These are phyloP conservation scores for Pagetopsis macropterus DNA, from an alignment of 2,797 vertebrate species.

Conservation along the genomic window DNA sequence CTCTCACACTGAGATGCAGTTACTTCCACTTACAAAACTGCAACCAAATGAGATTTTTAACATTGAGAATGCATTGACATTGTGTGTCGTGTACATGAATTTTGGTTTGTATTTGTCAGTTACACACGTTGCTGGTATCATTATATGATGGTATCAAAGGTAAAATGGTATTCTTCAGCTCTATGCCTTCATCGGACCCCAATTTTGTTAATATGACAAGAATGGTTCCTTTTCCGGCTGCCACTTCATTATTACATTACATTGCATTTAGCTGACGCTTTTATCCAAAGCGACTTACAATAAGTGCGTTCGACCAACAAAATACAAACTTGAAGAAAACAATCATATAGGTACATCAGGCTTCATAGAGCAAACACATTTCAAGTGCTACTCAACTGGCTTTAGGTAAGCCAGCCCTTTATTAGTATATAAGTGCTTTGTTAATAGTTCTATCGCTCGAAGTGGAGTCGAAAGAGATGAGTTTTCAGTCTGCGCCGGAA, in stretches of 20 bases:
- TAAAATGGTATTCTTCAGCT: neutral
- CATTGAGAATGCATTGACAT: neutral
- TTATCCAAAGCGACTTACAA: too few relatives aligned
- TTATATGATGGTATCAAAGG: slow-evolving; percentile 1
- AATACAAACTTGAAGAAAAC: too few relatives aligned
- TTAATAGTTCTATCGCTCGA: too few relatives aligned
- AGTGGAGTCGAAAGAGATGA: too few relatives aligned
- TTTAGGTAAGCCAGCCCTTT: too few relatives aligned
- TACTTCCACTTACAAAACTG: neutral
- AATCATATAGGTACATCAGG: too few relatives aligned
- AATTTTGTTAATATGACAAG: neutral
- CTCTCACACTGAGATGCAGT: neutral
- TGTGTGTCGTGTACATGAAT: neutral
- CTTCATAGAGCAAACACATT: too few relatives aligned
- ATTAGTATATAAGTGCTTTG: too few relatives aligned
- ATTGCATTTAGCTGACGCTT: too few relatives aligned
- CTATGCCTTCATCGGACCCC: slow-evolving; percentile 1
- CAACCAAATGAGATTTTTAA: slow-evolving; percentile 14
- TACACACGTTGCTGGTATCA: slow-evolving; percentile 1
- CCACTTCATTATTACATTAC: neutral
- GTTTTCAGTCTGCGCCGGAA: too few relatives aligned
- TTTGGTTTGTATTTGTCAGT: neutral
- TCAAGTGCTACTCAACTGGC: too few relatives aligned
- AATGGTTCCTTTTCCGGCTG: neutral
- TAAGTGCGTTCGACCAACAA: too few relatives aligned